These are phyloP conservation scores for Glandiceps talaboti DNA, from an alignment of 53 echinoderm and acorn worm genomes.

Conservation along the genomic window DNA sequence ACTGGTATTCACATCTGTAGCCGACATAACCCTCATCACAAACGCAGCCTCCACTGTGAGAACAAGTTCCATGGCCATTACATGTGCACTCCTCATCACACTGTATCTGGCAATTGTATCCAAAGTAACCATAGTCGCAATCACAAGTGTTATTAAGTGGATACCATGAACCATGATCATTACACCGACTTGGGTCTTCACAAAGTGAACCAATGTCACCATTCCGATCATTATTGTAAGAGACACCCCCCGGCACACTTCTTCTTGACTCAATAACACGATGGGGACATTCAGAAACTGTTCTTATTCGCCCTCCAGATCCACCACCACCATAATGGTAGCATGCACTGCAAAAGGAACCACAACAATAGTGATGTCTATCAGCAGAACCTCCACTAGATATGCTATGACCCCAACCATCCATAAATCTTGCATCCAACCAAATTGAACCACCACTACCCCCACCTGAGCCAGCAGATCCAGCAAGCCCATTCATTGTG, in stretches of 20 bases:
- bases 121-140: slow-evolving; percentile 50
- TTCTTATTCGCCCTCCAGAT: slow-evolving; percentile 59
- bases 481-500: slow-evolving; percentile 22
- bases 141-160: slow-evolving; percentile 12
- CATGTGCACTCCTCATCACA: slow-evolving; percentile 39
- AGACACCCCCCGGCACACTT: slow-evolving; percentile 14
- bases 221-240: not conserved
- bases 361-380: slow-evolving; percentile 8
- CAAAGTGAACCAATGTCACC: slow-evolving; percentile 56
- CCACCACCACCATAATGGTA: slow-evolving; percentile 62
- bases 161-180: slow-evolving; percentile 53
- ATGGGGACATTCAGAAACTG: slow-evolving; percentile 40
- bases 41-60: slow-evolving; percentile 46
- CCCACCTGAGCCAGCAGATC: slow-evolving; percentile 25
- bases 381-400: slow-evolving; percentile 46
- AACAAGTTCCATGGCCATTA: slow-evolving; percentile 50
- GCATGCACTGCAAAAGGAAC: not conserved
- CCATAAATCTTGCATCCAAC: slow-evolving; percentile 28
- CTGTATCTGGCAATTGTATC: slow-evolving; percentile 56
- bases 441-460: slow-evolving; percentile 80
- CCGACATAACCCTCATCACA: slow-evolving; percentile 68
- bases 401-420: slow-evolving; percentile 54
- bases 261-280: slow-evolving; percentile 34
- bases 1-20: slow-evolving; percentile 65
- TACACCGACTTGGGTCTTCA: slow-evolving; percentile 34